A percentile compares a stretch with the other conserved stretches of the same genome.
Conservation (phyloP, 2,888 invertebrate species). For the Ditylenchus weischeri region DNA sequence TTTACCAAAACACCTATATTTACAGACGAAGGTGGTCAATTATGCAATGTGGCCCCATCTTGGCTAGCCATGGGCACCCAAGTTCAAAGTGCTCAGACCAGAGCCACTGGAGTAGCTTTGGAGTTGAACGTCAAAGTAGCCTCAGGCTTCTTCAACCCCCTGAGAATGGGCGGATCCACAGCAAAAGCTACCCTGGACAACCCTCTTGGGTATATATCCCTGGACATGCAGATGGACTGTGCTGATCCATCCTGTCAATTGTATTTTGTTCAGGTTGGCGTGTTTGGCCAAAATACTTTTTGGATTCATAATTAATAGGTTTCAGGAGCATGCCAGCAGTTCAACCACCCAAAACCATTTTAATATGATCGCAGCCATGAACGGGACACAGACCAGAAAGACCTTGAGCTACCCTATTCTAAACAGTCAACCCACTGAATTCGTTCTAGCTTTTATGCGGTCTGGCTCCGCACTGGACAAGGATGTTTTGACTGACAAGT, state of each 20-base stretch:
- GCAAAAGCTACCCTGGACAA: slow-evolving; percentile 44
- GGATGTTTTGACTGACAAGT: slow-evolving; percentile 55
- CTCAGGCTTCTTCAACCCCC: slow-evolving; percentile 52
- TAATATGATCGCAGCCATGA: slow-evolving; percentile 50
- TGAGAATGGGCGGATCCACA: slow-evolving; percentile 37
- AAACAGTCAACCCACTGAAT: slow-evolving; percentile 39
- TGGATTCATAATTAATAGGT: slow-evolving; percentile 8
- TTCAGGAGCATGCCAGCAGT: background rate
- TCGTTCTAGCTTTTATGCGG: slow-evolving; percentile 53
- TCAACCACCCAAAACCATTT: slow-evolving; percentile 29
- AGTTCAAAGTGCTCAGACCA: slow-evolving; percentile 63
- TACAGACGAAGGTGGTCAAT: slow-evolving; percentile 24
- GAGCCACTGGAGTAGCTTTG: slow-evolving; percentile 63
- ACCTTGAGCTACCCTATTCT: slow-evolving; percentile 42
- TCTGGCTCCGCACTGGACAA: slow-evolving; percentile 41
- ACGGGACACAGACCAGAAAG: slow-evolving; percentile 45
- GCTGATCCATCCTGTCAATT: slow-evolving; percentile 62
- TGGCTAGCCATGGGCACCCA: slow-evolving; percentile 64
- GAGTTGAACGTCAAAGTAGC: slow-evolving; percentile 58
- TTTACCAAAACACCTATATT: slow-evolving; percentile 1
- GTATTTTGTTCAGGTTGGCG: slow-evolving; percentile 63
- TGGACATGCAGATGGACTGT: slow-evolving; percentile 65
- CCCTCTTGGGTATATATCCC: slow-evolving; percentile 62
- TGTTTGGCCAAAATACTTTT: background rate
- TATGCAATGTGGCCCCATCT: slow-evolving; percentile 60